phyloP scores from a whole-genome alignment of 2,113 vertebrate genomes.

The Syngnathus floridae region DNA sequence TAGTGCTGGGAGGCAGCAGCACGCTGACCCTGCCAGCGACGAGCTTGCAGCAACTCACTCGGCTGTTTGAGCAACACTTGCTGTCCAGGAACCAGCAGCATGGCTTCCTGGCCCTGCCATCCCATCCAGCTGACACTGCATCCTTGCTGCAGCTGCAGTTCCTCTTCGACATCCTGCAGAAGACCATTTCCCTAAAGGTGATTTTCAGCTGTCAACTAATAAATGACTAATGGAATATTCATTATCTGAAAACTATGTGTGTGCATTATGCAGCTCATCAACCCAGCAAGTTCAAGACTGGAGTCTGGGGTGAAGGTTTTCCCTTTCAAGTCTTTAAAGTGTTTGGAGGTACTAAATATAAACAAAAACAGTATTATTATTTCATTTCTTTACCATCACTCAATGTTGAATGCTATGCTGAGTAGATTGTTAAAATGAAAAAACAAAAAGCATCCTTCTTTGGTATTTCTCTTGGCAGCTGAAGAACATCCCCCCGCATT shows the following conservation, averaged over 20 bases:
- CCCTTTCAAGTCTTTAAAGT: conserved; percentile 89
- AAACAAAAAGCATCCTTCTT: neutral
- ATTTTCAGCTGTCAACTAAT: neutral
- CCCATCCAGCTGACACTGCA: conserved; percentile 83
- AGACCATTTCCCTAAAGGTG: conserved; percentile 89
- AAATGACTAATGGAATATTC: neutral
- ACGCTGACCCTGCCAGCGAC: conserved; percentile 79
- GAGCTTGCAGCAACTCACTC: conserved; percentile 81
- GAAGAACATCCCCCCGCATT: conserved; percentile 82
- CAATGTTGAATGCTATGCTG: neutral
- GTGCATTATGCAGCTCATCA: conserved; percentile 71
- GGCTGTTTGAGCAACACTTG: conserved; percentile 84
- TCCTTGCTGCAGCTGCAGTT: conserved; percentile 87
- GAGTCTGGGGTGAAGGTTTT: conserved; percentile 87
- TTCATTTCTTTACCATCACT: neutral
- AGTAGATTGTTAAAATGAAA: neutral
- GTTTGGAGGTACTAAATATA: conserved; percentile 76
- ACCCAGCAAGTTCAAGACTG: conserved; percentile 66
- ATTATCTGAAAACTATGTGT: neutral
- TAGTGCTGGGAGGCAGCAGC: conserved; percentile 83
- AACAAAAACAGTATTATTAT: neutral
- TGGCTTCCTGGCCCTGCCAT: conserved; percentile 89
- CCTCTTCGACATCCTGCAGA: conserved; percentile 91
- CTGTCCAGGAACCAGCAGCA: conserved; percentile 80
- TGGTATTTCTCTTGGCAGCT: conserved; percentile 47